Percentiles rank a stretch among this genome's conserved stretches.
These are phyloP conservation scores for Semnornis frantzii DNA, from an alignment of 2,113 vertebrate species.

Conservation along the genomic window DNA sequence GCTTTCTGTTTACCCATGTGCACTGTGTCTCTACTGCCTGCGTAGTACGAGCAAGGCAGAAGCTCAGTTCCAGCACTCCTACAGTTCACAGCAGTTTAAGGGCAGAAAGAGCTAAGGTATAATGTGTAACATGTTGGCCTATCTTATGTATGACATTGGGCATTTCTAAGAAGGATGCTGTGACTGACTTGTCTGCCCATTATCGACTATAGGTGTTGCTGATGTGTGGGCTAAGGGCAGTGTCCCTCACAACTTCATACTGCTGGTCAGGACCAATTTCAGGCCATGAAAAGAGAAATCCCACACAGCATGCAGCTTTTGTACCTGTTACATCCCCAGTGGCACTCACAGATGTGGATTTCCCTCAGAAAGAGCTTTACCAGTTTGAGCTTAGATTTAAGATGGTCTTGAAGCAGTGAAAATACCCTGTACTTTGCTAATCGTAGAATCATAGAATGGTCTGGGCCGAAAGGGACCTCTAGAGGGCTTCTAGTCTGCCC, in stretches of 20 bases:
- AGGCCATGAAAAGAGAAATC: background rate
- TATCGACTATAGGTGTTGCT: background rate
- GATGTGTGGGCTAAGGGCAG: background rate
- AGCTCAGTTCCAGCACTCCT: background rate
- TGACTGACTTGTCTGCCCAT: background rate
- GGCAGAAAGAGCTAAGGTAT: background rate
- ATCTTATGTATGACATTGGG: background rate
- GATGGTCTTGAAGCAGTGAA: background rate
- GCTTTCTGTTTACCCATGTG: accelerated
- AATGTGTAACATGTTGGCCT: accelerated
- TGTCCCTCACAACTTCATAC: background rate
- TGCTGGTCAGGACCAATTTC: background rate
- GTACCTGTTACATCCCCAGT: background rate
- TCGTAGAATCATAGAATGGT: background rate
- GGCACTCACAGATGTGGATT: background rate
- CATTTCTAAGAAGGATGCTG: background rate
- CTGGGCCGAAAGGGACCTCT: too few relatives aligned
- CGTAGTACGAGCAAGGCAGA: background rate
- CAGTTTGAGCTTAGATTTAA: background rate
- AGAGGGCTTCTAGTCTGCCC: too few relatives aligned
- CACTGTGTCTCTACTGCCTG: background rate
- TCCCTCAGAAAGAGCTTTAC: background rate
- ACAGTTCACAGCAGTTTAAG: background rate
- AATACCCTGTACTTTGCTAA: background rate
- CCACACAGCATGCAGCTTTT: background rate